These are phyloP conservation scores for Xenopus tropicalis DNA, from an alignment of 2,113 vertebrate species.

Conservation along the genomic window DNA sequence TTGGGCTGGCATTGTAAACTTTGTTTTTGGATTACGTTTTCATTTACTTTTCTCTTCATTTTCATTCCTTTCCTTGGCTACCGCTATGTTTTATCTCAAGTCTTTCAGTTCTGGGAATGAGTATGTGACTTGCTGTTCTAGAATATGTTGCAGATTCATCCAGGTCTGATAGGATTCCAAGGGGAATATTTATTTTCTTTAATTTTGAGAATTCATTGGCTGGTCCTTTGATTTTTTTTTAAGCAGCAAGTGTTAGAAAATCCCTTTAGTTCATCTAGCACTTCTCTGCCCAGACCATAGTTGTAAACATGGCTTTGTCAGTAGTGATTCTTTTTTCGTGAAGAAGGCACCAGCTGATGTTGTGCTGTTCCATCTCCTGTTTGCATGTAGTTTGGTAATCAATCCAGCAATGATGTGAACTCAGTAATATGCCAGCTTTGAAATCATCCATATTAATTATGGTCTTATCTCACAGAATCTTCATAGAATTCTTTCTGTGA, in stretches of 20 bases:
- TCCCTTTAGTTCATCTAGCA: slow-evolving; percentile 59
- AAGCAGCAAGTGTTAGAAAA: slow-evolving; percentile 60
- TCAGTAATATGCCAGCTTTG: slow-evolving; percentile 69
- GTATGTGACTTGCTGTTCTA: slow-evolving; percentile 30
- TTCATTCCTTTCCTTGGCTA: slow-evolving; percentile 18
- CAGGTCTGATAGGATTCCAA: slow-evolving; percentile 60
- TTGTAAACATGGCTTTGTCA: slow-evolving; percentile 74
- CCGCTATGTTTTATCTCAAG: slow-evolving; percentile 39
- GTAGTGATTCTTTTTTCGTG: slow-evolving; percentile 70
- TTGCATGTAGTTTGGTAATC: slow-evolving; percentile 78
- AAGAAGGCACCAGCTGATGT: slow-evolving; percentile 76
- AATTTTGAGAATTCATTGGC: slow-evolving; percentile 71
- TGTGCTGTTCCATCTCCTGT: slow-evolving; percentile 80
- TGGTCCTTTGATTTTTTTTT: slow-evolving; percentile 55
- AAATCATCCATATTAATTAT: slow-evolving; percentile 67
- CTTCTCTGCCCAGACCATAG: slow-evolving; percentile 56
- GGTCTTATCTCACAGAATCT: slow-evolving; percentile 69
- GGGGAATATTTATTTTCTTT: slow-evolving; percentile 87
- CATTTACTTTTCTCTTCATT: slow-evolving; percentile 38
- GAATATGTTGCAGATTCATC: slow-evolving; percentile 13
- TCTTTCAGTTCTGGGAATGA: slow-evolving; percentile 19
- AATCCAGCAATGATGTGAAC: slow-evolving; percentile 65
- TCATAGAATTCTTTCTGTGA: slow-evolving; percentile 77
- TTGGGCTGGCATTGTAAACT: slow-evolving; percentile 78
- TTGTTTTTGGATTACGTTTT: slow-evolving; percentile 68